Evolutionary conservation across 2,113 vertebrate species (phyloP).

Genomic region (Halcyon senegalensis): DNA sequence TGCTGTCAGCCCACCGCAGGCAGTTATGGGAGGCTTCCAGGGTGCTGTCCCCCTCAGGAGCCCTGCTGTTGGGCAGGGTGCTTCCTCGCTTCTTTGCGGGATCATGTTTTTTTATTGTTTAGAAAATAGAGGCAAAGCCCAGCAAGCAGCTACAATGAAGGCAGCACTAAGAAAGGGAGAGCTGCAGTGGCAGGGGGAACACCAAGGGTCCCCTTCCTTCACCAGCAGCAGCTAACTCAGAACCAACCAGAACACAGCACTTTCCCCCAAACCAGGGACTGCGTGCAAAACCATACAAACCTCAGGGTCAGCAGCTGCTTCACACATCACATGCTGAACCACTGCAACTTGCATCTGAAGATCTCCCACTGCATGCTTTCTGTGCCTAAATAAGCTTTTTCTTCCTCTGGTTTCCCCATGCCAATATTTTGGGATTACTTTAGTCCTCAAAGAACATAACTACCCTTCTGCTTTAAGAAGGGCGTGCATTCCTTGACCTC

Average conservation of each 20-base stretch:
- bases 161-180: background rate
- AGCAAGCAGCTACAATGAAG: background rate
- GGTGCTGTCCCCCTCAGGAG: fast-evolving
- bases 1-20: background rate
- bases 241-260: background rate
- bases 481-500: background rate
- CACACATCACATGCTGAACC: background rate
- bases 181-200: fast-evolving
- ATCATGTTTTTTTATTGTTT: background rate
- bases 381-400: background rate
- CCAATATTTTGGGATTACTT: background rate
- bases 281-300: background rate
- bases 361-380: background rate
- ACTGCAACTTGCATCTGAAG: background rate
- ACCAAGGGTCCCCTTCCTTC: background rate
- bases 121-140: background rate
- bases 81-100: background rate
- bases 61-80: fast-evolving
- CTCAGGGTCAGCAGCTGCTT: background rate
- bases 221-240: background rate
- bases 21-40: background rate
- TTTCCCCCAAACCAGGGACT: background rate
- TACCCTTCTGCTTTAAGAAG: background rate
- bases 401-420: background rate
- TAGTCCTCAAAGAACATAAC: background rate